Evolutionary conservation across 1,140 invertebrate genomes (phyloP), one percentile per base, ranked within the genome.

Genomic region (Diorhabda carinulata): DNA sequence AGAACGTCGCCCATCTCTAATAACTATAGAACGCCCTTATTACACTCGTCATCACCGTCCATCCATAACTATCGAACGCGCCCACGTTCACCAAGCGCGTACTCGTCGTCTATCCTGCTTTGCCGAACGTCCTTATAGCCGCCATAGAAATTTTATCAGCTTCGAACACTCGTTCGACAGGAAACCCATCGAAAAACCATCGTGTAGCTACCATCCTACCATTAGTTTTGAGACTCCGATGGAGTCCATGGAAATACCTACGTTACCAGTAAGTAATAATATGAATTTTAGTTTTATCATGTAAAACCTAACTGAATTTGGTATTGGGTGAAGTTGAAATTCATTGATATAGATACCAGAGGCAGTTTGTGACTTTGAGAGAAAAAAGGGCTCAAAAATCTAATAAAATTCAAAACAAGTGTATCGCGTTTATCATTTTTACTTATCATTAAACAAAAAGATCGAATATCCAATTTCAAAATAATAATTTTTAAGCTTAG

Each of bases 71-170:
- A 74, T 79, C 42, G 79, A 79, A 61, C 72, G 74, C 56, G 65
- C 74, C 9, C 47, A 61, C n/a, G 59, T 68, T 47, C 45, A 64
- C 52, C 66, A 66, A n/a, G 65, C 56, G 45, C 76, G 74, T 61
- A 74, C 60, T 25, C 64, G 79, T 40, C 66, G 79, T 41, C 69
- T 77, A 6, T 81, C 80, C 2, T 81, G 80, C 68, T 78, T 76
- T 59, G 71, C 75, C 5, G 77, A 78, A 57, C 67, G 73, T 9
- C 63, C 69, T n/a, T 57, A 47, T 5, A 64, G 60, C 41, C 68
- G 70, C 25, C 76, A 79, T 64, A 75, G 75, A 56, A 79, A 79
- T 67, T 80, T 77, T 67, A 79, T 76, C 59, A 80, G 78, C 69
- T 78, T 79, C 71, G 79, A 80, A 57, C 77, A 78, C 59, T 66